Conservation (phyloP, 1,140 invertebrate genomes). For the Diprion similis region DNA sequence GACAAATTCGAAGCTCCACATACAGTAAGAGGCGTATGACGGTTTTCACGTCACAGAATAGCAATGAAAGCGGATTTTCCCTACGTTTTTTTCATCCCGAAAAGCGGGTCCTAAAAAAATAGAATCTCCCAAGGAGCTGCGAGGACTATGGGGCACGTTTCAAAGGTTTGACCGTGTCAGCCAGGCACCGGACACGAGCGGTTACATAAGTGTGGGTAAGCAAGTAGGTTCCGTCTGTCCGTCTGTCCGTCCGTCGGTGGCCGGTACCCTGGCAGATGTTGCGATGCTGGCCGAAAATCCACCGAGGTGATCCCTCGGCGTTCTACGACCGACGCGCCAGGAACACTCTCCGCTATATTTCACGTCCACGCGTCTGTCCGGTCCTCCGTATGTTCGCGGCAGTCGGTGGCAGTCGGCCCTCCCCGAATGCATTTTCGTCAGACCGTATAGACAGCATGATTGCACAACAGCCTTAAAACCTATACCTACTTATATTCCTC, state of each 20-base stretch:
- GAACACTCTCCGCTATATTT: slow-evolving; percentile 18
- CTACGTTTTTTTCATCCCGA: neutral
- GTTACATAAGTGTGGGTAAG: slow-evolving; percentile 38
- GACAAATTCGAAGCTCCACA: neutral
- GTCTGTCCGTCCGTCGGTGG: slow-evolving; percentile 27
- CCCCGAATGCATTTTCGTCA: neutral
- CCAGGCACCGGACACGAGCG: slow-evolving; percentile 27
- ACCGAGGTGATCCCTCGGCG: slow-evolving; percentile 15
- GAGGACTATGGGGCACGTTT: neutral
- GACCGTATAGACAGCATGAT: neutral
- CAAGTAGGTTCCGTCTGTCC: slow-evolving; percentile 32
- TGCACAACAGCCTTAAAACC: neutral
- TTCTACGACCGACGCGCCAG: neutral
- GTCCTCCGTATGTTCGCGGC: neutral
- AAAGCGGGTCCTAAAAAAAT: neutral
- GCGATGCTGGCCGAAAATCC: slow-evolving; percentile 36
- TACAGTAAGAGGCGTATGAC: too few species aligned
- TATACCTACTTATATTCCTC: neutral
- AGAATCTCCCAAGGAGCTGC: neutral
- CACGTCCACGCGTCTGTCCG: slow-evolving; percentile 16
- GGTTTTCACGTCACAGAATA: too few species aligned
- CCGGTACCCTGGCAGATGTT: slow-evolving; percentile 36
- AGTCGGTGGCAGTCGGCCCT: slow-evolving; percentile 6
- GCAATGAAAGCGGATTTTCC: too few species aligned
- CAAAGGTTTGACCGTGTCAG: too few species aligned